phyloP scores from a whole-genome alignment of 2,888 invertebrate genomes.

The Synergus japonicus region DNA sequence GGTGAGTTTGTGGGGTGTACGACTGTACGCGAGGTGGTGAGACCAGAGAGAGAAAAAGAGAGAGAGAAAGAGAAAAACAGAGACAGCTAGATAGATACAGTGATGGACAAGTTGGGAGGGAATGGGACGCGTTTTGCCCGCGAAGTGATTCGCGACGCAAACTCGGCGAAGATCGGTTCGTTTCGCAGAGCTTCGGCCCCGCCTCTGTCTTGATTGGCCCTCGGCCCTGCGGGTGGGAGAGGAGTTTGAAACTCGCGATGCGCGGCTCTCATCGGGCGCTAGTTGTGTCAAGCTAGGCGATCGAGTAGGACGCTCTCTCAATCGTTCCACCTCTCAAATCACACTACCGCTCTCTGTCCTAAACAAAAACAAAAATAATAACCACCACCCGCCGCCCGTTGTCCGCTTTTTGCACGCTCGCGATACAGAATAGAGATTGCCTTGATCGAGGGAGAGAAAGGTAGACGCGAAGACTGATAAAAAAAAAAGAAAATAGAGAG shows the following conservation, averaged over 20 bases:
- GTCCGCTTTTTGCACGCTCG: slow-evolving; percentile 45
- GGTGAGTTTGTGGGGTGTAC: slow-evolving; percentile 41
- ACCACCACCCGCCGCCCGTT: slow-evolving; percentile 43
- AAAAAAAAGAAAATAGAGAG: not conserved
- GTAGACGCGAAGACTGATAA: slow-evolving; percentile 9
- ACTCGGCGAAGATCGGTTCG: slow-evolving; percentile 55
- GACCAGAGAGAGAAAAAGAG: slow-evolving; percentile 34
- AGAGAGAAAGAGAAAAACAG: slow-evolving; percentile 42
- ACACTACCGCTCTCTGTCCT: slow-evolving; percentile 57
- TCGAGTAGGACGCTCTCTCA: slow-evolving; percentile 76
- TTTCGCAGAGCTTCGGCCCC: slow-evolving; percentile 51
- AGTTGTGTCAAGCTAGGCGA: slow-evolving; percentile 78
- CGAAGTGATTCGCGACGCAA: slow-evolving; percentile 51
- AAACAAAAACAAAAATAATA: slow-evolving; percentile 34
- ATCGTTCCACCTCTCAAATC: slow-evolving; percentile 74
- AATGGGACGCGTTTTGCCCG: slow-evolving; percentile 33
- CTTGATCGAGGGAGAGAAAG: slow-evolving; percentile 44
- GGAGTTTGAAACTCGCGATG: slow-evolving; percentile 70
- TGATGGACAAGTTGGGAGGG: slow-evolving; percentile 42
- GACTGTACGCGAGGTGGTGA: slow-evolving; percentile 33
- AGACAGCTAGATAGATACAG: slow-evolving; percentile 44
- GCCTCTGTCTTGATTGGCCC: slow-evolving; percentile 67
- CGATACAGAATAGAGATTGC: slow-evolving; percentile 40
- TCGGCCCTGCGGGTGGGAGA: slow-evolving; percentile 52
- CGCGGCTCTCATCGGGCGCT: slow-evolving; percentile 66